Evolutionary conservation across 2,113 vertebrate genomes (phyloP), one percentile per base, ranked within the genome.

Genomic region (Chlamydotis undulata): DNA sequence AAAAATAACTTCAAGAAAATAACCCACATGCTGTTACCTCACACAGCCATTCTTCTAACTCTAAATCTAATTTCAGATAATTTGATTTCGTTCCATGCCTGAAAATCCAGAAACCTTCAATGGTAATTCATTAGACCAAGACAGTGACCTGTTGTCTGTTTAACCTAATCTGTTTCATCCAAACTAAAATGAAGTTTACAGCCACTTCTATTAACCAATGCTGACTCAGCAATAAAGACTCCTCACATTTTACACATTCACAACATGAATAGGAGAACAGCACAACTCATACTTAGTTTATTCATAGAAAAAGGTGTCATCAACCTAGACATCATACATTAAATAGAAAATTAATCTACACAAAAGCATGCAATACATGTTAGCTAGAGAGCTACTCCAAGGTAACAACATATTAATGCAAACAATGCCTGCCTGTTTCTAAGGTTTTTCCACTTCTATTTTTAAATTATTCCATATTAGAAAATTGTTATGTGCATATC

Each of bases 321-420:
- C 69, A 73, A 35, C 33, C 31, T 76, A 63, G 55, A 45, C 37
- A 59, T 33, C 39, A 15, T 12, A 28, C 7, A 18, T 31, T 64
- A 56, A 79, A 71, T 7, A 35, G n/a, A 28, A 12, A 61, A 80
- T 50, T 65, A 47, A 71, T 43, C 49, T 39, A 55, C 47, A 50
- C 7, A 76, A 47, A 80, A 73, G 2, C 9, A 45, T 2, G 1
- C 9, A 14, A 14, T 5, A 4, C 5, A 4, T 24, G 2, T n/a
- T 60, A 78, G 56, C 25, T 59, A 47, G 33, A 74, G 28, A 45
- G 33, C 26, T n/a, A 19, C 31, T 35, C 39, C 25, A 33, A 47
- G 12, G 9, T 37, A 74, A 33, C 6, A 60, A 33, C 5, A 35
- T 11, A 23, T 25, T 35, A 21, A 6, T 41, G 17, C 43, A 83